Evolutionary conservation across 2,888 invertebrate species (phyloP).

Genomic region (Brenthis ino): DNA sequence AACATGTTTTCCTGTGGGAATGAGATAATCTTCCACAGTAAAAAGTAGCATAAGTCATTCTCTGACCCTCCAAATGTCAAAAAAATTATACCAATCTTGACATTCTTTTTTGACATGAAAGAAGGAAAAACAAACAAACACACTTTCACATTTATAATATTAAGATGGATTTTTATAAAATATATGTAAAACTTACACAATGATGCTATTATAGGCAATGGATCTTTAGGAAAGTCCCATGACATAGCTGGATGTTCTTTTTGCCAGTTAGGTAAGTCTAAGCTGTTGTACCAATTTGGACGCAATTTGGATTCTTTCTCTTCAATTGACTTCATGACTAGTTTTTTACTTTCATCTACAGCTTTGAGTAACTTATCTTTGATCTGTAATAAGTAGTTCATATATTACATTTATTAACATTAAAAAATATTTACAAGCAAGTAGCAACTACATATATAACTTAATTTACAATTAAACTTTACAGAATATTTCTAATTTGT

Average conservation of each 20-base stretch:
- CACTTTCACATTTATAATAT: too few relatives aligned
- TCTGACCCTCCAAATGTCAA: too few relatives aligned
- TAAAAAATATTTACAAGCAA: background rate
- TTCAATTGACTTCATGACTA: slow-evolving; percentile 76
- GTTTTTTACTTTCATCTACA: slow-evolving; percentile 77
- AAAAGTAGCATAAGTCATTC: too few relatives aligned
- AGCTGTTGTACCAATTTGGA: slow-evolving; percentile 70
- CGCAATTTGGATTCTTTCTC: slow-evolving; percentile 68
- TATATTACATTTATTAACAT: slow-evolving; percentile 1
- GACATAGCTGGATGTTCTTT: slow-evolving; percentile 76
- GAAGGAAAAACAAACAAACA: too few relatives aligned
- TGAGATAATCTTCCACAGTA: too few relatives aligned
- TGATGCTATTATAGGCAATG: slow-evolving; percentile 62
- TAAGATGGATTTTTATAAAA: too few relatives aligned
- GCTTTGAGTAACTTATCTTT: slow-evolving; percentile 77
- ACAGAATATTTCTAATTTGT: too few relatives aligned
- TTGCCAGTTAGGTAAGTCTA: slow-evolving; percentile 75
- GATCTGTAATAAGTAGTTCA: slow-evolving; percentile 62
- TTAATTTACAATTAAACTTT: too few relatives aligned
- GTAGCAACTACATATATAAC: too few relatives aligned
- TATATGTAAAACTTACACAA: slow-evolving; percentile 54
- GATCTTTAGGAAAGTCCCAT: slow-evolving; percentile 79
- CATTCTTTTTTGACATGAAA: too few relatives aligned
- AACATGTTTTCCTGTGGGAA: too few relatives aligned
- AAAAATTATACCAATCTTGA: too few relatives aligned